phyloP scores from a whole-genome alignment of 2,888 invertebrate species.

The Mythimna ferrago region DNA sequence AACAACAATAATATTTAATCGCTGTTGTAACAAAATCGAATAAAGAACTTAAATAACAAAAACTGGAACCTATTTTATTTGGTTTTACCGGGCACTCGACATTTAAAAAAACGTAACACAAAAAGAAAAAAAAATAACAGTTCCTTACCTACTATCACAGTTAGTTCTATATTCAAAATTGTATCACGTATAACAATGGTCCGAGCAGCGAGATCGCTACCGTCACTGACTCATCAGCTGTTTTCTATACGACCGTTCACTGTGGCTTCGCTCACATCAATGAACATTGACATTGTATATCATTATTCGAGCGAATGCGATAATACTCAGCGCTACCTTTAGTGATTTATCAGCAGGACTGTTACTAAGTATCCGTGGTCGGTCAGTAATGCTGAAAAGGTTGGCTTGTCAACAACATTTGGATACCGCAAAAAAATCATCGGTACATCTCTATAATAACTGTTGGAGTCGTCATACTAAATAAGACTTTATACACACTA shows the following conservation, averaged over 20 bases:
- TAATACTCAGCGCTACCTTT: conserved; percentile 64
- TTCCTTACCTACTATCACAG: conserved; percentile 52
- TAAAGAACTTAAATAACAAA: not conserved
- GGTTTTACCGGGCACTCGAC: not conserved
- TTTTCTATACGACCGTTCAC: conserved; percentile 75
- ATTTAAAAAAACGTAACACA: not conserved
- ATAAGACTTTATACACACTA: too few species aligned
- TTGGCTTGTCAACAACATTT: not conserved
- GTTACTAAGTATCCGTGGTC: conserved; percentile 45
- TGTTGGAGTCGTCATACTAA: not conserved
- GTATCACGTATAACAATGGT: conserved; percentile 58
- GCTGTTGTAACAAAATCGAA: not conserved
- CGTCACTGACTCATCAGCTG: conserved; percentile 67
- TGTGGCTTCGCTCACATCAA: conserved; percentile 78
- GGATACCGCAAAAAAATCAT: not conserved
- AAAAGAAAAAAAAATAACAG: conserved; percentile 14
- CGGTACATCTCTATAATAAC: not conserved
- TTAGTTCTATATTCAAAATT: conserved; percentile 48
- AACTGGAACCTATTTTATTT: not conserved
- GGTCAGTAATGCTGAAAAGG: conserved; percentile 12
- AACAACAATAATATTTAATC: conserved; percentile 4
- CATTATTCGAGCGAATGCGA: conserved; percentile 67
- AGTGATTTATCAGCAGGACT: conserved; percentile 41
- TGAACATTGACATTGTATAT: conserved; percentile 77
- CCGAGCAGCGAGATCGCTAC: conserved; percentile 53